Conservation (phyloP, 2,113 vertebrate genomes). For the Deroptyus accipitrinus region DNA sequence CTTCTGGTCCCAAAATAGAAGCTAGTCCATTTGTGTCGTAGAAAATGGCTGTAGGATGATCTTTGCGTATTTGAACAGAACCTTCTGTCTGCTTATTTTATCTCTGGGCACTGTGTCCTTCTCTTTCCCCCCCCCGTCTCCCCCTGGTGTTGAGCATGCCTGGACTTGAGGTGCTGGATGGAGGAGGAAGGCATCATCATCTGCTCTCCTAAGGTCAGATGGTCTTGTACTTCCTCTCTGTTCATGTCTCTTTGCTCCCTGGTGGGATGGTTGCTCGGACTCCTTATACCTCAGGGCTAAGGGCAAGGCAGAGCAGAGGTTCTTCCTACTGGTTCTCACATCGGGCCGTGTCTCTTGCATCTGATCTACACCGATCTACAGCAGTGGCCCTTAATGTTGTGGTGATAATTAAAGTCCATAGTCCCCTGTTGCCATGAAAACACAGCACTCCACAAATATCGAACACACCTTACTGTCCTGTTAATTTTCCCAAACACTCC, state of each 20-base stretch:
- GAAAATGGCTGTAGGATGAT: conserved; percentile 35
- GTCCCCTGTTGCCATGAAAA: conserved; percentile 54
- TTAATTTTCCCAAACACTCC: not conserved
- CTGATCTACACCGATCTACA: not conserved
- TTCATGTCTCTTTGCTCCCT: not conserved
- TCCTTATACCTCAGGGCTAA: not conserved
- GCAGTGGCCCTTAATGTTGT: not conserved
- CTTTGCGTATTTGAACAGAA: not conserved
- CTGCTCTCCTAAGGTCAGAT: not conserved
- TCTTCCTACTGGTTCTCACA: not conserved
- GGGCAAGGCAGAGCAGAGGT: accelerated
- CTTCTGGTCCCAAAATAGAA: conserved; percentile 48
- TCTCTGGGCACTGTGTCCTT: accelerated
- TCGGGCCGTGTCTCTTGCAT: not conserved
- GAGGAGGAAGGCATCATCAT: accelerated
- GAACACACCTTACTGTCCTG: not conserved
- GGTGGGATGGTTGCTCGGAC: accelerated
- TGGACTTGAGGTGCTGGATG: not conserved
- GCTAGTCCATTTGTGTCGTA: not conserved
- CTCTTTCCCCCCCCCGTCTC: not conserved
- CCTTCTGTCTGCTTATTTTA: not conserved
- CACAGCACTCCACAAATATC: conserved; percentile 12
- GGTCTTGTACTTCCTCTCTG: not conserved
- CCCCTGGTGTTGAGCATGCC: not conserved
- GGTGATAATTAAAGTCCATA: conserved; percentile 7